These are phyloP conservation scores for Dioctria linearis DNA, from an alignment of 2,888 invertebrate genomes.

Conservation along the genomic window DNA sequence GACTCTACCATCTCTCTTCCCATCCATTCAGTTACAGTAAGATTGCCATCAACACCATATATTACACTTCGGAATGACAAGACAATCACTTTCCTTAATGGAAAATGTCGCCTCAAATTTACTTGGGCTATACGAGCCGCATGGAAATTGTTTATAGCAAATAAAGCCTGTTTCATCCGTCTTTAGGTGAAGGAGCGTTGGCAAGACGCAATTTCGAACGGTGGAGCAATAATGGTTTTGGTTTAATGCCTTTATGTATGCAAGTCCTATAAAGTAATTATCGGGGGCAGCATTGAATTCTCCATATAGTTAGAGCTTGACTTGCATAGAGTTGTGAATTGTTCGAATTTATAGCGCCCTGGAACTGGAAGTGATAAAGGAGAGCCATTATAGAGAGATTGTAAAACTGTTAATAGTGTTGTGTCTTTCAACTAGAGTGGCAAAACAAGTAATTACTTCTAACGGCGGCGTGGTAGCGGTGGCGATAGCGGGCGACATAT, in stretches of 20 bases:
- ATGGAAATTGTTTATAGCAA: slow-evolving; percentile 56
- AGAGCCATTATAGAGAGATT: slow-evolving; percentile 45
- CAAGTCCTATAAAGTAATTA: slow-evolving; percentile 54
- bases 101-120: slow-evolving; percentile 57
- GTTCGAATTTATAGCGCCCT: slow-evolving; percentile 34
- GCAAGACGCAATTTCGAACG: slow-evolving; percentile 20
- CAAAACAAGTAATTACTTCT: slow-evolving; percentile 54
- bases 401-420: slow-evolving; percentile 53
- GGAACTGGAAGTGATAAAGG: slow-evolving; percentile 45
- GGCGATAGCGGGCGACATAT: not conserved
- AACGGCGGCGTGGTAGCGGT: not conserved
- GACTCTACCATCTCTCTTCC: not conserved
- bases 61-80: slow-evolving; percentile 56
- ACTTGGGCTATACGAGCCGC: slow-evolving; percentile 49
- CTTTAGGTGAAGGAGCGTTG: slow-evolving; percentile 28
- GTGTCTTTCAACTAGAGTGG: slow-evolving; percentile 34
- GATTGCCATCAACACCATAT: slow-evolving; percentile 53
- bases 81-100: slow-evolving; percentile 58
- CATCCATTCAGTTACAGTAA: slow-evolving; percentile 14
- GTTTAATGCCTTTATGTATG: slow-evolving; percentile 48
- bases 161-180: slow-evolving; percentile 51
- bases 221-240: slow-evolving; percentile 32
- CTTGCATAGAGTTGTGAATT: not conserved
- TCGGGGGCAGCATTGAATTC: slow-evolving; percentile 37
- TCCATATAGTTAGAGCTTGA: not conserved